Base-by-base conservation (phyloP, 2,113 vertebrate genomes). In the Phalacrocorax aristotelis region DNA sequence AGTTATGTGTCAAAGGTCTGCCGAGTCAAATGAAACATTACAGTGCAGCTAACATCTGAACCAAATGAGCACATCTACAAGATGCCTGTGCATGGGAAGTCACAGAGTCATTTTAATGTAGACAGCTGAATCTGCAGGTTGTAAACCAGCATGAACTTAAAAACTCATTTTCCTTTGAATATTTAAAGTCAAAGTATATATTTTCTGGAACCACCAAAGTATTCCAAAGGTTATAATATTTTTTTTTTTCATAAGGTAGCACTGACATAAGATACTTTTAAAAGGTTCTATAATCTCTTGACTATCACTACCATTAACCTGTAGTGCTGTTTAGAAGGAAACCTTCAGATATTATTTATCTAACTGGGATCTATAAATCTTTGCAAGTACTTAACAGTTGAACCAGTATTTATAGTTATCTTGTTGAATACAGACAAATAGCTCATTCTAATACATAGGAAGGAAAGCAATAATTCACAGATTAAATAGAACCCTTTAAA, bases 401-500 rank as follows among this genome's bases (percentile, higher is more conserved):
- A 90, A 70, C 22, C 19, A 69, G 36, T 94, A 95, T 95, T 94
- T 94, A 96, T 79, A 82, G 23, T 27, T 83, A 29, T 82, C 14
- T 83, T 68, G 20, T 82, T 70, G 61, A 93, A 86, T 61, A 60
- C 18, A 95, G 78, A 62, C 85, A 95, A 93, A 61, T 83, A 94
- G 18, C 40, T 95, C 44, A 75, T 88, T 94, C 32, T 90, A 78
- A 88, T 46, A 69, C 29, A 55, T 5, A 86, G n/a, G 52, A 93
- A 95, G 40, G 14, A 81, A 94, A 94, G 61, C 6, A 96, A 68
- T 96, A 87, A 82, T 91, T 96, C 69, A 95, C 49, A 72, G 82
- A 89, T 87, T 90, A 95, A 90, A 94, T 85, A 89, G 90, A 94
- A 87, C 7, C 6, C n/a, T 89, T 95, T 68, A 70, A 85, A 93